These are phyloP conservation scores for Tachina fera DNA, from an alignment of 2,888 invertebrate genomes.

Conservation along the genomic window DNA sequence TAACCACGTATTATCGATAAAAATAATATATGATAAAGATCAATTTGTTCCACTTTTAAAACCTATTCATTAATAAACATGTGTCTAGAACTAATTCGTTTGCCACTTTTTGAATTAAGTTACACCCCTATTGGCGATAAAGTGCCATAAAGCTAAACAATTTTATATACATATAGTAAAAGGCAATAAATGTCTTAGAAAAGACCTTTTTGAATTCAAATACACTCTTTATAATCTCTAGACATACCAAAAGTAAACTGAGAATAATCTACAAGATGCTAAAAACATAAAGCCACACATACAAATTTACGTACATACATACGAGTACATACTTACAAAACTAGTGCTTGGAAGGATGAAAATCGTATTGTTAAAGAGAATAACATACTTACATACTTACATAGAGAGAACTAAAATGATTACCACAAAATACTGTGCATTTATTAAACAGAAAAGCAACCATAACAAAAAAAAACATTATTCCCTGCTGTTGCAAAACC, in stretches of 20 bases:
- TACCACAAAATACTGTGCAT: slow-evolving; percentile 52
- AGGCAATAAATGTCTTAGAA: too few species aligned
- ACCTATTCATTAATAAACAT: too few species aligned
- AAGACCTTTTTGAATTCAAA: background rate
- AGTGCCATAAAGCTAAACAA: too few species aligned
- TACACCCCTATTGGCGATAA: too few species aligned
- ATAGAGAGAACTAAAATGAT: slow-evolving; percentile 23
- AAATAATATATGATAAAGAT: too few species aligned
- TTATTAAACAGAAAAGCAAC: slow-evolving; percentile 21
- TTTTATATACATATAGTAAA: too few species aligned
- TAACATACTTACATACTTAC: background rate
- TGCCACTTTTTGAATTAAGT: too few species aligned
- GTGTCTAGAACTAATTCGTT: too few species aligned
- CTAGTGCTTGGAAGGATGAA: background rate
- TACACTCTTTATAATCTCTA: slow-evolving; percentile 3
- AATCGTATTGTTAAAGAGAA: slow-evolving; percentile 14
- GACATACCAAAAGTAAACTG: background rate
- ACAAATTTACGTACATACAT: too few species aligned
- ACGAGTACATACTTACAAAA: background rate
- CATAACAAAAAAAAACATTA: background rate
- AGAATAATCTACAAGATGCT: slow-evolving; percentile 17
- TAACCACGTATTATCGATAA: too few species aligned
- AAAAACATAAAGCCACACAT: slow-evolving; percentile 23
- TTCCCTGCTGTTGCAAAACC: slow-evolving; percentile 54
- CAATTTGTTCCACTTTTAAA: too few species aligned